Conservation (phyloP, 2,113 vertebrate species). For the Gnathonemus longibarbis region DNA sequence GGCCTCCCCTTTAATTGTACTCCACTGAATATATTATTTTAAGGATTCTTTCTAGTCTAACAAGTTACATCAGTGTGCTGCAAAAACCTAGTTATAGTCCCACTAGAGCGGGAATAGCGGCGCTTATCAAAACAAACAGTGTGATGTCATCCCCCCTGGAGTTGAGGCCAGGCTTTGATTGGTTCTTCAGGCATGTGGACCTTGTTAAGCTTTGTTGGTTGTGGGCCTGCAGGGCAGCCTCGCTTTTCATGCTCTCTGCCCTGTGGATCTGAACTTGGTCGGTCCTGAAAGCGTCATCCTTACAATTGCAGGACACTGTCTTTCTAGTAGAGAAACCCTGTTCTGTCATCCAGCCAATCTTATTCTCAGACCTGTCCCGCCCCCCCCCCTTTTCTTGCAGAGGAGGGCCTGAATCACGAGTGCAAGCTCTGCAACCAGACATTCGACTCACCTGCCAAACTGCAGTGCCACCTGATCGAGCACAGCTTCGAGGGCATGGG, state of each 20-base stretch:
- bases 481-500: slow-evolving; percentile 99
- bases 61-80: background rate
- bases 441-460: slow-evolving; percentile 96
- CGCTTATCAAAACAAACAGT: background rate
- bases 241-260: background rate
- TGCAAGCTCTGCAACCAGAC: slow-evolving; percentile 98
- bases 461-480: slow-evolving; percentile 98
- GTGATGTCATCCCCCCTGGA: background rate
- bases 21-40: background rate
- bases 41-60: background rate
- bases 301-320: background rate
- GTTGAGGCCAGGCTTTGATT: background rate
- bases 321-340: background rate
- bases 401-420: slow-evolving; percentile 96
- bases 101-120: background rate
- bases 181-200: background rate
- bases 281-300: background rate
- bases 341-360: background rate
- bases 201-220: background rate
- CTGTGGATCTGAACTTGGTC: background rate
- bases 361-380: background rate
- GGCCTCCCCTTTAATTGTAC: background rate
- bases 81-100: background rate
- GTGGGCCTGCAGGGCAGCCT: background rate
- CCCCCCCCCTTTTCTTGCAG: slow-evolving; percentile 57